Evolutionary conservation across 2,888 invertebrate genomes (phyloP).

Genomic region (Bibio marci): DNA sequence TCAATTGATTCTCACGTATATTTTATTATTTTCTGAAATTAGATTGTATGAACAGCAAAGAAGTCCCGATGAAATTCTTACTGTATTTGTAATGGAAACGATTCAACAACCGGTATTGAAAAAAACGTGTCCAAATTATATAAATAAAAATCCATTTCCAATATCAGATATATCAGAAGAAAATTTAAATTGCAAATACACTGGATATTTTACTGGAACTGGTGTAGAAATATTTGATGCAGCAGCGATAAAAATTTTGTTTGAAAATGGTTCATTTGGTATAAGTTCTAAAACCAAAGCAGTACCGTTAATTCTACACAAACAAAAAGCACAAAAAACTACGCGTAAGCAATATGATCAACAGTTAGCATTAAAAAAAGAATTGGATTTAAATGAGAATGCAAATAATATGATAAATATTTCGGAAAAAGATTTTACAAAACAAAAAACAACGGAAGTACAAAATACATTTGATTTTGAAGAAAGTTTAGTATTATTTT

Average conservation of each 20-base stretch:
- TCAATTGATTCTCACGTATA: no score
- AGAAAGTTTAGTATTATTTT: conserved; percentile 48
- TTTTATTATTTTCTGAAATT: no score
- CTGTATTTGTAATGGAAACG: not conserved
- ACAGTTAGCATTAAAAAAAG: conserved; percentile 36
- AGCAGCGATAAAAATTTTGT: conserved; percentile 40
- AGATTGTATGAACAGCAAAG: no score
- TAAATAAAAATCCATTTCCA: conserved; percentile 27
- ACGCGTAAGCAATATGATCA: conserved; percentile 41
- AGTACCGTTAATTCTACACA: conserved; percentile 30
- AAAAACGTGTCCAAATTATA: no score
- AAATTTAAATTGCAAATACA: conserved; percentile 32
- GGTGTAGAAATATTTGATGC: conserved; percentile 43
- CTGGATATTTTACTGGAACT: conserved; percentile 48
- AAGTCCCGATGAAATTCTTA: no score
- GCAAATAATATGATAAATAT: conserved; percentile 11
- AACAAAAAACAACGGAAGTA: not conserved
- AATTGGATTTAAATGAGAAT: conserved; percentile 16
- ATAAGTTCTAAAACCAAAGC: conserved; percentile 50
- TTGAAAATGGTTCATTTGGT: conserved; percentile 60
- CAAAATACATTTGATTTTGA: conserved; percentile 18
- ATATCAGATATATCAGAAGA: conserved; percentile 32
- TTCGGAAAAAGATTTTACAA: conserved; percentile 9
- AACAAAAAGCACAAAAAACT: conserved; percentile 30
- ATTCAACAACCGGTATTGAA: not conserved